A percentile compares a stretch with the other conserved stretches of the same genome.
Evolutionary conservation across 2,797 vertebrate species (phyloP).

Genomic region (Sciurus carolinensis): DNA sequence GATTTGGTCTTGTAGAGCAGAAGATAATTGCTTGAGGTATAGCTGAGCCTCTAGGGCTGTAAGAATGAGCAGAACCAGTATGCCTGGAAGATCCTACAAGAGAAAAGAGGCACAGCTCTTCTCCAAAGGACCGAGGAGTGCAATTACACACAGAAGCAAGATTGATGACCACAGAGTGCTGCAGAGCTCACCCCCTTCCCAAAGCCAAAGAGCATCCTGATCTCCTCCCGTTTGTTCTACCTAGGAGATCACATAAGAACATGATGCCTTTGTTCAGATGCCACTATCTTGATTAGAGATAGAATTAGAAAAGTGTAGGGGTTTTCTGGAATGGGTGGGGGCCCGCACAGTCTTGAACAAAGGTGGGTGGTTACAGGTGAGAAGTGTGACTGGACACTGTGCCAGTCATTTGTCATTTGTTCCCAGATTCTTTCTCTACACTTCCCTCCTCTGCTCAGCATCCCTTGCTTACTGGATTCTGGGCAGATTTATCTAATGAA

Average conservation of each 20-base stretch:
- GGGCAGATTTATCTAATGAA: not conserved
- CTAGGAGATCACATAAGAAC: not conserved
- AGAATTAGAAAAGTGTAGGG: not conserved
- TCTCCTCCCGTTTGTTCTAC: not conserved
- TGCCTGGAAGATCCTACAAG: not conserved
- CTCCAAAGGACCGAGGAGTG: not conserved
- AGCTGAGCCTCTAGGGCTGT: not conserved
- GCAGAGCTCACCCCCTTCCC: not conserved
- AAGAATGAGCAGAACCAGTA: not conserved
- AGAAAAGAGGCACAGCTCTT: not conserved
- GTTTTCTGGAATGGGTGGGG: slow-evolving; percentile 1
- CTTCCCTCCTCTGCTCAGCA: not conserved
- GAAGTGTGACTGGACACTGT: not conserved
- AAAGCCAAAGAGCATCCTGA: not conserved
- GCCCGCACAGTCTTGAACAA: not conserved
- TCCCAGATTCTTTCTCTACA: not conserved
- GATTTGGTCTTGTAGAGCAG: not conserved
- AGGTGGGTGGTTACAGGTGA: not conserved
- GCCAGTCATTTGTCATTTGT: not conserved
- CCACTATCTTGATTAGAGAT: not conserved
- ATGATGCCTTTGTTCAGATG: not conserved
- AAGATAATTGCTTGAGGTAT: not conserved
- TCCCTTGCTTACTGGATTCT: not conserved
- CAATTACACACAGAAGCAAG: not conserved
- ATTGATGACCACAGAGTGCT: not conserved